Conservation (phyloP, 2,113 vertebrate species). For the Setophaga kirtlandii region DNA sequence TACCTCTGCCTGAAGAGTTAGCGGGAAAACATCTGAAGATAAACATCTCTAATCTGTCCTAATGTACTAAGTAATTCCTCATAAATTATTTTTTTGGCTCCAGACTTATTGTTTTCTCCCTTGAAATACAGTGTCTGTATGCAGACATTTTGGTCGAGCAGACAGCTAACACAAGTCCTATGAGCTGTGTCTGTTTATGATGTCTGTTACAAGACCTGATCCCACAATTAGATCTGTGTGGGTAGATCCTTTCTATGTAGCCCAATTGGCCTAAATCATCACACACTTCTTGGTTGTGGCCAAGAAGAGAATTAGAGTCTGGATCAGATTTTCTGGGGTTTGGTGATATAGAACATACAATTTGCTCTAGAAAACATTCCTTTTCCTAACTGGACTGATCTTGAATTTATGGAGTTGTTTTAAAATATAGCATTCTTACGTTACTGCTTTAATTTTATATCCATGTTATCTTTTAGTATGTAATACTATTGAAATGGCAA, state of each 20-base stretch:
- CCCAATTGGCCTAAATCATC: not conserved
- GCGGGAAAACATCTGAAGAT: not conserved
- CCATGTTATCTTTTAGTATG: not conserved
- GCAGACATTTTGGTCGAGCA: not conserved
- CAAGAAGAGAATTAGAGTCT: not conserved
- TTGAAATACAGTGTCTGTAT: not conserved
- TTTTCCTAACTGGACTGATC: not conserved
- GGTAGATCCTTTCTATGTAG: not conserved
- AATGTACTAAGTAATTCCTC: not conserved
- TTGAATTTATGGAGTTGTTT: not conserved
- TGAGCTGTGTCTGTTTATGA: not conserved
- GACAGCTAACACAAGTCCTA: not conserved
- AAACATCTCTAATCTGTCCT: not conserved
- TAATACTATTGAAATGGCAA: not conserved
- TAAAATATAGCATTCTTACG: not conserved
- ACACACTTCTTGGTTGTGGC: not conserved
- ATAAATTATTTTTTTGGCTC: not conserved
- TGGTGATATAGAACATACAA: not conserved
- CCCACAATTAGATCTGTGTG: not conserved
- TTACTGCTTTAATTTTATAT: not conserved
- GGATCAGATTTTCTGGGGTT: not conserved
- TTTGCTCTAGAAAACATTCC: not conserved
- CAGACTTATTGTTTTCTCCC: not conserved
- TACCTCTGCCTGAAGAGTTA: not conserved
- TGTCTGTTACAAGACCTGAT: not conserved